Conservation (phyloP, 2,888 invertebrate genomes). For the Artemia sp. region DNA sequence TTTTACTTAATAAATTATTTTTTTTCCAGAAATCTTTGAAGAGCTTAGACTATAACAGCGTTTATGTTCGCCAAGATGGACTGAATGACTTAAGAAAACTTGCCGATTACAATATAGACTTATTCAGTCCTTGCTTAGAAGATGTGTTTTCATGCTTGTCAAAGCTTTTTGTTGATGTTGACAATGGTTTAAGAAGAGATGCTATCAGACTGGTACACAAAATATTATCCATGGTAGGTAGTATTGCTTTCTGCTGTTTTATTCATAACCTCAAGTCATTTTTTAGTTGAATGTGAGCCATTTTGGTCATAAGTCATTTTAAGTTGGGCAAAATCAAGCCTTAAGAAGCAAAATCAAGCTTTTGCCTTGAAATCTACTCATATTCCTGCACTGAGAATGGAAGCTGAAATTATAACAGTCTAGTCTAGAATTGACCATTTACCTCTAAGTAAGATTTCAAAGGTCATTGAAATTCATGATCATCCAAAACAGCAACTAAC, state of each 20-base stretch:
- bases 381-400: too few relatives aligned
- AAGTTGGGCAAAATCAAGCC: too few relatives aligned
- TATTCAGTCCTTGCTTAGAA: constrained; percentile 24
- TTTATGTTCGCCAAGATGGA: constrained; percentile 42
- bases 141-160: not conserved
- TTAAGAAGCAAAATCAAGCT: too few relatives aligned
- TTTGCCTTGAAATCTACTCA: too few relatives aligned
- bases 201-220: constrained; percentile 1
- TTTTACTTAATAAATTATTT: not conserved
- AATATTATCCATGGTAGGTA: not conserved
- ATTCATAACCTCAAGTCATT: too few relatives aligned
- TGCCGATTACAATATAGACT: constrained; percentile 35
- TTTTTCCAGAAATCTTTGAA: constrained; percentile 8
- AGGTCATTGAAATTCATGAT: too few relatives aligned
- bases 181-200: not conserved
- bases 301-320: too few relatives aligned
- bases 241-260: not conserved
- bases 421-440: too few relatives aligned
- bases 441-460: too few relatives aligned
- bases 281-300: too few relatives aligned
- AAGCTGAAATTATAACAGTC: too few relatives aligned
- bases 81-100: constrained; percentile 39
- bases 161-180: constrained; percentile 13
- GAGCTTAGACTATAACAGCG: constrained; percentile 1
- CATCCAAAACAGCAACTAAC: too few relatives aligned